These are phyloP conservation scores for Pteronura brasiliensis DNA, from an alignment of 2,113 vertebrate genomes.

Conservation along the genomic window DNA sequence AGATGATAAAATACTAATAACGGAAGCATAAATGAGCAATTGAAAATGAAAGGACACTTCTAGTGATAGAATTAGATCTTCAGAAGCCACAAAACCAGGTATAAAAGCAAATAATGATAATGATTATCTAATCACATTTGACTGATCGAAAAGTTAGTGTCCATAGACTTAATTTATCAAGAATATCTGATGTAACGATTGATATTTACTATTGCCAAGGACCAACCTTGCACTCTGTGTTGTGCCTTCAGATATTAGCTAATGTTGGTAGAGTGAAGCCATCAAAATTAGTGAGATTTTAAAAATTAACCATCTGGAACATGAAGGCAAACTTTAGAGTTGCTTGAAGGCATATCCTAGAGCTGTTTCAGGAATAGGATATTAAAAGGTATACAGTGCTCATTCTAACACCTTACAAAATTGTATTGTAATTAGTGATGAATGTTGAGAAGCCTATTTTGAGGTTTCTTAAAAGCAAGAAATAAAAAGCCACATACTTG, in stretches of 20 bases:
- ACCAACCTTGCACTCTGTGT: neutral
- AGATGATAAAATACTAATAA: neutral
- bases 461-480: constrained; percentile 28
- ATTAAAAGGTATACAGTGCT: neutral
- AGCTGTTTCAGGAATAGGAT: neutral
- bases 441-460: constrained; percentile 16
- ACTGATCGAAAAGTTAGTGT: neutral
- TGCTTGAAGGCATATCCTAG: neutral
- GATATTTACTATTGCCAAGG: neutral
- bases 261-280: neutral
- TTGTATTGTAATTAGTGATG: constrained; percentile 7
- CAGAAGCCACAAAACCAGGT: neutral
- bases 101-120: neutral
- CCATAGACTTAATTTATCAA: neutral
- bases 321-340: neutral
- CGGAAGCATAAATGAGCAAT: neutral
- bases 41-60: neutral
- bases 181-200: neutral
- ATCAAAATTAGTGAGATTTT: constrained; percentile 29
- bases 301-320: constrained; percentile 7
- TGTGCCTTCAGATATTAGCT: neutral
- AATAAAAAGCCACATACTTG: constrained; percentile 1
- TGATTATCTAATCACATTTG: neutral
- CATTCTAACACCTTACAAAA: neutral
- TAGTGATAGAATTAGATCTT: neutral